Evolutionary conservation across 2,113 vertebrate genomes (phyloP).

Genomic region (Maccullochella peelii): DNA sequence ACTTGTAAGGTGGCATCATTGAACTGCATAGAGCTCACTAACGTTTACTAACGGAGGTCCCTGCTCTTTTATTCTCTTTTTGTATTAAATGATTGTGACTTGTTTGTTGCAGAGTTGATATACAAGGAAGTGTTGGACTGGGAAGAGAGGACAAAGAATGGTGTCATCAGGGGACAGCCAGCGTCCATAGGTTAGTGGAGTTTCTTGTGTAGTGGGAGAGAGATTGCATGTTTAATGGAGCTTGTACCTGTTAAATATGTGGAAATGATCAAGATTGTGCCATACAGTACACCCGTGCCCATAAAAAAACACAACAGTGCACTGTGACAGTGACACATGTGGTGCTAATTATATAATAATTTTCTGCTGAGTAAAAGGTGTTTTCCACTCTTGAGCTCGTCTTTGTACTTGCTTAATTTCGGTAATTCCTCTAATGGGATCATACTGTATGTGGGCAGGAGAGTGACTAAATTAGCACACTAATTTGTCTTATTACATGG

Average conservation of each 20-base stretch:
- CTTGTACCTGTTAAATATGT: not conserved
- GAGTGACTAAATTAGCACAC: not conserved
- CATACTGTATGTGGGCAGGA: not conserved
- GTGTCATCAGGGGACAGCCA: constrained; percentile 94
- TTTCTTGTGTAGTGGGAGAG: not conserved
- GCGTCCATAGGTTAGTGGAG: constrained; percentile 95
- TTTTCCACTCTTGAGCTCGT: not conserved
- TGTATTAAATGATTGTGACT: not conserved
- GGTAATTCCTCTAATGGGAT: not conserved
- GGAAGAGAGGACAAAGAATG: constrained; percentile 97
- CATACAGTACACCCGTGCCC: not conserved
- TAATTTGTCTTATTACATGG: not conserved
- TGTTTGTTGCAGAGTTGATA: constrained; percentile 91
- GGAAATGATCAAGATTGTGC: not conserved
- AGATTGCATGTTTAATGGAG: not conserved
- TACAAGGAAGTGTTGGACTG: constrained; percentile 98
- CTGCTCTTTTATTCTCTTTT: not conserved
- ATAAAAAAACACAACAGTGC: not conserved
- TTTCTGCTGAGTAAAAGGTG: not conserved
- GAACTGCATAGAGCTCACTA: not conserved
- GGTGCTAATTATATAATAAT: not conserved
- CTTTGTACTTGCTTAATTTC: not conserved
- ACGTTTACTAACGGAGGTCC: not conserved
- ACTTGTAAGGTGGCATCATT: too few relatives aligned
- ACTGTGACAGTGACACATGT: not conserved